Evolutionary conservation across 2,113 vertebrate species (phyloP), one percentile per base, ranked within the genome.

Genomic region (Deroptyus accipitrinus): DNA sequence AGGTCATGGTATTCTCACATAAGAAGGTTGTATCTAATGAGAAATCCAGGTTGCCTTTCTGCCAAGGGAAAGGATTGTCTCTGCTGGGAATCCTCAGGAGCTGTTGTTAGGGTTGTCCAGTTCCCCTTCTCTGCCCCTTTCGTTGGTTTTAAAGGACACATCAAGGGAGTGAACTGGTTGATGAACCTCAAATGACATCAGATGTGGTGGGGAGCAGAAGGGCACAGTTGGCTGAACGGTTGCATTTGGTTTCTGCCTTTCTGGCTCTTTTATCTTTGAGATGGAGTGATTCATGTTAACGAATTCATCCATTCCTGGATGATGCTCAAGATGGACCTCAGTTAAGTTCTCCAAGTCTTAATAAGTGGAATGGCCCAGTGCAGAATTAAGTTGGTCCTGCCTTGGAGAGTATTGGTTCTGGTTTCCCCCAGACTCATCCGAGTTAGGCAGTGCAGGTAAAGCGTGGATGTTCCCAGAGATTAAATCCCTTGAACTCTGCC

Each of bases 71-170:
- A 44, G 42, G 62, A 51, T 35, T 16, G 7, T 48, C 5, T 55
- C 61, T 83, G 35, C 44, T 74, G 80, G 70, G 35, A 90, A n/a
- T 7, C 17, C 22, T 0, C 23, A 13, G 81, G 15, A 57, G 13
- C 39, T 61, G 41, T 28, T 37, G 23, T 7, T 4, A 5, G 54
- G 30, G 30, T 20, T 5, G 2, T 12, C 44, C 1, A 0, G 1
- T 46, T 77, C 35, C 30, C 25, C 27, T 57, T 20, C 61, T 39
- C 20, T 73, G 30, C 24, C 35, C 13, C 44, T 72, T 48, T 28
- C 41, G 1, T 22, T 48, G 10, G 14, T 63, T 80, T 48, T 4
- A 42, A 51, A 24, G 44, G 51, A 27, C 7, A 7, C 9, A 16
- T 4, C 23, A 39, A 68, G 48, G 25, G n/a, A 37, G 17, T 12